Conservation (phyloP, 37 sponge, comb jelly and placozoan species). For the Chondrilla cf. caribensis region DNA sequence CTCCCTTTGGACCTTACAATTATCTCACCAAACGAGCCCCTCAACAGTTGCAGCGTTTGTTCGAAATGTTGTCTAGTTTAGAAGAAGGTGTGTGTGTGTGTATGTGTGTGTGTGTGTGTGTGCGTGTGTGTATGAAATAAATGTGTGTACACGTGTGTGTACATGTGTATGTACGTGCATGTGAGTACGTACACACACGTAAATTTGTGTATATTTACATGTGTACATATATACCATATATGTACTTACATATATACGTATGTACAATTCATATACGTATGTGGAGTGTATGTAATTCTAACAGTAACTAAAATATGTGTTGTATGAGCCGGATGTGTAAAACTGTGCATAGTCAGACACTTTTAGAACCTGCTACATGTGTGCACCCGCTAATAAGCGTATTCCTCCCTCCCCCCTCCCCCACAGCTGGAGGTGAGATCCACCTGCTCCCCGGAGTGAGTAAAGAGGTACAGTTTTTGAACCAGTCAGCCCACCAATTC, state of each 20-base stretch:
- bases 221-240: not conserved
- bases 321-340: not conserved
- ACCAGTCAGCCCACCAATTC: conserved; percentile 59
- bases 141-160: not conserved
- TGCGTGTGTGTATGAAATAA: not conserved
- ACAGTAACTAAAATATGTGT: no score
- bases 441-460: conserved; percentile 12
- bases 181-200: not conserved
- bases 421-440: conserved; percentile 44
- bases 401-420: not conserved
- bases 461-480: conserved; percentile 45
- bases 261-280: not conserved
- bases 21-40: conserved; percentile 53
- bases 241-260: not conserved
- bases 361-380: not conserved
- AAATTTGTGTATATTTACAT: not conserved
- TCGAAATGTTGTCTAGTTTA: conserved; percentile 40
- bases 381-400: no score
- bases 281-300: not conserved
- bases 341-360: not conserved
- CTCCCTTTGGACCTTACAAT: conserved; percentile 63
- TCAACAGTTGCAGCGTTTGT: conserved; percentile 50
- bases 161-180: not conserved
- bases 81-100: conserved; percentile 29
- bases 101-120: not conserved